Base-by-base conservation (phyloP, 2,797 vertebrate species). In the Hoplostethus atlanticus region DNA sequence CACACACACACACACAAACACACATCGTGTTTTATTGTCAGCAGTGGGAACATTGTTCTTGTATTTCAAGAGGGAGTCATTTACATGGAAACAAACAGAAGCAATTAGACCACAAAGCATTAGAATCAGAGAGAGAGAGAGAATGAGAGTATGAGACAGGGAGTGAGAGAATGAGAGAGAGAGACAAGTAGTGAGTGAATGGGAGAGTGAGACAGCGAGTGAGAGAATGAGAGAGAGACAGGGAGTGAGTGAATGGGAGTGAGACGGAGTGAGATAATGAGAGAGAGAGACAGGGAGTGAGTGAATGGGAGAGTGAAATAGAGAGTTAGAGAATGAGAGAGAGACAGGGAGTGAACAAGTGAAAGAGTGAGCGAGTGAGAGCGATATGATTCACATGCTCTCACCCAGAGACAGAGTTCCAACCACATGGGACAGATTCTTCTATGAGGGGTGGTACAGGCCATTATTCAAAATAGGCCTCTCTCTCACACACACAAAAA, bases 81-180 rank as follows among this genome's bases (percentile, higher is more conserved):
- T 85, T 67, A 83, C 81, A 79, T 78, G 62, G 68, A 79, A 80
- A 87, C 74, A 76, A 83, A 79, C 77, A 76, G 77, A 86, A 62
- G 77, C 72, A 87, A 88, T 86, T 80, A 91, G 77, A 79, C 5
- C 38, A 78, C 71, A 81, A 77, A 73, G 64, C 67, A 17, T 21
- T 28, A 9, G 61, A 44, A 59, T 71, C 25, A 67, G 36, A 67
- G 15, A 28, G 63, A 21, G 48, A 51, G 44, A 48, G 21, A 47
- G 46, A 6, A 1, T 1, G 46, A 47, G 46, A 0, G 44, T 34
- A 2, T n/a, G 8, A 59, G 17, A 13, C 2, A 34, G 34, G 6
- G 6, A 34, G 34, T 4, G 34, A 34, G 34, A 4, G 34, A 34
- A 21, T 21, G 21, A 21, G 21, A 9, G 44, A 50, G 5, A 31